These are phyloP conservation scores for Drosophila nigricruria DNA, from an alignment of 2,888 invertebrate species.

Conservation along the genomic window DNA sequence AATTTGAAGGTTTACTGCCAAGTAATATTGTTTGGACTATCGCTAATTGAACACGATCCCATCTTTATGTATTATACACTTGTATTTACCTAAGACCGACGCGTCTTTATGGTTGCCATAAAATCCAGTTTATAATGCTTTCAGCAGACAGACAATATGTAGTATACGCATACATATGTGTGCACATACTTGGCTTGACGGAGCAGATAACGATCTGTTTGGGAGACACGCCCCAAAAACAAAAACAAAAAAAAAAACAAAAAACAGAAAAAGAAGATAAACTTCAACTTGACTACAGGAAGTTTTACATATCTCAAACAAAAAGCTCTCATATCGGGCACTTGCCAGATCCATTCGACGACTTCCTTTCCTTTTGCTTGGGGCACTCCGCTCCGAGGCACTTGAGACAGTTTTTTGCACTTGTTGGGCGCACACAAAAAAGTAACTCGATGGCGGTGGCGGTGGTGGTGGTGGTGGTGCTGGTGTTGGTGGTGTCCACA, in stretches of 20 bases:
- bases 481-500: conserved; percentile 44
- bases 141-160: conserved; percentile 14
- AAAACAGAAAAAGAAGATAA: conserved; percentile 34
- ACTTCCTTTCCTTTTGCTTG: conserved; percentile 68
- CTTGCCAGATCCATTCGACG: conserved; percentile 60
- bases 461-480: conserved; percentile 21
- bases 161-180: background rate
- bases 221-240: conserved; percentile 49
- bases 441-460: conserved; percentile 35
- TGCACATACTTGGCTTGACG: conserved; percentile 41
- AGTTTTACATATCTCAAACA: conserved; percentile 75
- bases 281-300: conserved; percentile 73
- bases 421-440: conserved; percentile 51
- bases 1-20: background rate
- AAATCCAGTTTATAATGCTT: conserved; percentile 39
- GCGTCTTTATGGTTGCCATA: conserved; percentile 41
- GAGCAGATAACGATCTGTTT: conserved; percentile 46
- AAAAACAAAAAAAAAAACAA: conserved; percentile 6
- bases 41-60: conserved; percentile 24
- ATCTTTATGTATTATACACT: conserved; percentile 15
- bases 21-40: background rate
- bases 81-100: conserved; percentile 20
- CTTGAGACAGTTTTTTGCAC: conserved; percentile 79
- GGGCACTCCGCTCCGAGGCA: conserved; percentile 52
- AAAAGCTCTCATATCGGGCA: conserved; percentile 69